Conservation (phyloP, 1,140 invertebrate species). For the Eubasilissa regina region DNA sequence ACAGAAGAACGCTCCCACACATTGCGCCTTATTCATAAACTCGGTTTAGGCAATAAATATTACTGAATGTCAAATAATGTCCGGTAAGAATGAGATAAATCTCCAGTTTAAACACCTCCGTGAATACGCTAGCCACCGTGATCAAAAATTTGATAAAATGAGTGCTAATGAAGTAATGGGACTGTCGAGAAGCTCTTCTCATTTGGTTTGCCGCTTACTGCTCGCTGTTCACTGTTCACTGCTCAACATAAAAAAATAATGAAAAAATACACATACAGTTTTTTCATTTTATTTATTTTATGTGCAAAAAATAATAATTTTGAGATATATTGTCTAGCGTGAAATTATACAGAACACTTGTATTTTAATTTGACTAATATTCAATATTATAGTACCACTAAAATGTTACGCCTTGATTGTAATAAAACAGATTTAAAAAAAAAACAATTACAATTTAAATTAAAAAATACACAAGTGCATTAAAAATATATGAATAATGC, state of each 20-base stretch:
- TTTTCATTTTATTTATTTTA: not conserved
- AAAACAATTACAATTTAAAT: too few species aligned
- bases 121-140: slow-evolving; percentile 40
- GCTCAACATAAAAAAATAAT: not conserved
- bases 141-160: slow-evolving; percentile 53
- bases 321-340: too few species aligned
- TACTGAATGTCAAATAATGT: slow-evolving; percentile 18
- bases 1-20: slow-evolving; percentile 46
- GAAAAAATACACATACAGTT: not conserved
- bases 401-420: too few species aligned
- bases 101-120: slow-evolving; percentile 19
- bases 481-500: too few species aligned
- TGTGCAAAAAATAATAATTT: not conserved
- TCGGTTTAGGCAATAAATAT: slow-evolving; percentile 13
- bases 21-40: slow-evolving; percentile 38
- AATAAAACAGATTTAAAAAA: too few species aligned
- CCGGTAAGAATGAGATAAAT: slow-evolving; percentile 16
- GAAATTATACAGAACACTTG: too few species aligned
- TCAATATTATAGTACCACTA: too few species aligned
- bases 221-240: not conserved
- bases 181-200: slow-evolving; percentile 17
- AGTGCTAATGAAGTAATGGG: slow-evolving; percentile 58
- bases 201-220: too few species aligned
- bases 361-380: too few species aligned
- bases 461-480: too few species aligned